These are phyloP conservation scores for Quadroppia sp. DNA, from an alignment of 2,888 invertebrate genomes.

Conservation along the genomic window DNA sequence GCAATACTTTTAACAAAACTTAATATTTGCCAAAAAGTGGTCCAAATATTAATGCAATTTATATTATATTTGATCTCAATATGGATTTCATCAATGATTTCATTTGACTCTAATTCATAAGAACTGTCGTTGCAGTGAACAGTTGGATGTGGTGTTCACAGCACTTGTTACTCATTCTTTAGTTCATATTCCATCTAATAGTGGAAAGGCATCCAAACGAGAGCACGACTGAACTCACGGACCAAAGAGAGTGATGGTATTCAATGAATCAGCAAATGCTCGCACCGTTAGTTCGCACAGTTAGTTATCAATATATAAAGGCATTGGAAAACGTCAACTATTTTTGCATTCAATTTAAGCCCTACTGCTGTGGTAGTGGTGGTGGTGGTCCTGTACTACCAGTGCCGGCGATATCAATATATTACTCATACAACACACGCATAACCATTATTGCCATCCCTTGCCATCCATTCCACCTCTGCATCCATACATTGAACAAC, in stretches of 20 bases:
- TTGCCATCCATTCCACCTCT: constrained; percentile 27
- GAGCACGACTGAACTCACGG: constrained; percentile 1
- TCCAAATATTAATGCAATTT: neutral
- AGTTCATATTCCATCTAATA: neutral
- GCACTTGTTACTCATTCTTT: constrained; percentile 21
- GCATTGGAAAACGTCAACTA: neutral
- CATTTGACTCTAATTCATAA: constrained; percentile 2
- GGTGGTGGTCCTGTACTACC: neutral
- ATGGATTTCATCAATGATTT: constrained; percentile 25
- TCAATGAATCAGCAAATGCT: constrained; percentile 27
- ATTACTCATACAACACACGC: constrained; percentile 12
- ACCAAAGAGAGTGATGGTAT: constrained; percentile 22
- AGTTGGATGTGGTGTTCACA: neutral
- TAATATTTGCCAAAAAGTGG: neutral
- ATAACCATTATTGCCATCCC: constrained; percentile 30
- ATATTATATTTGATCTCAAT: neutral
- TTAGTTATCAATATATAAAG: constrained; percentile 10
- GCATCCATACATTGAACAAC: neutral
- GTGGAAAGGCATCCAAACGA: neutral
- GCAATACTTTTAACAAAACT: neutral
- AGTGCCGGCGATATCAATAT: neutral
- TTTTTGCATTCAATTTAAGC: constrained; percentile 14
- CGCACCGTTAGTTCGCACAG: too few species aligned
- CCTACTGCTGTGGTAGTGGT: neutral
- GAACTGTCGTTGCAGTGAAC: neutral